Evolutionary conservation across 2,797 vertebrate species (phyloP).

Genomic region (Ctenopoma multispine): DNA sequence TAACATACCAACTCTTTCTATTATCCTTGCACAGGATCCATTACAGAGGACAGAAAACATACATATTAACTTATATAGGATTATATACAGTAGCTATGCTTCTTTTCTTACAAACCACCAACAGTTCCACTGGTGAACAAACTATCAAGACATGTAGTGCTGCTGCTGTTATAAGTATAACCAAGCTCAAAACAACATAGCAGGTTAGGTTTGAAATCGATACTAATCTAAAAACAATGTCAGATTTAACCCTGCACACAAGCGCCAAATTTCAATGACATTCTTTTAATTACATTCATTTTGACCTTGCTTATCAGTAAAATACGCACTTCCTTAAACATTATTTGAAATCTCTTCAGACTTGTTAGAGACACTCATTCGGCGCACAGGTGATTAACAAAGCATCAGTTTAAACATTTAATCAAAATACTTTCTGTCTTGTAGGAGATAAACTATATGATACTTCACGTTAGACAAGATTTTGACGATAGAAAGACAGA

Average conservation of each 20-base stretch:
- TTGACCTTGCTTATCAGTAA: neutral
- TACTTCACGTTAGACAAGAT: neutral
- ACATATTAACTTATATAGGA: no score
- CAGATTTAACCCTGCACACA: neutral
- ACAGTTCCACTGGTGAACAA: no score
- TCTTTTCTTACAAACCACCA: no score
- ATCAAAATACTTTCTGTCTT: neutral
- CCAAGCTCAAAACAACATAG: neutral
- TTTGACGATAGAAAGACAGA: neutral
- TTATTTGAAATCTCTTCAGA: no score
- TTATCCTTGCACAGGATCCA: neutral
- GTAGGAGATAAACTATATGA: neutral
- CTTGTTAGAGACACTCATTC: rapidly evolving
- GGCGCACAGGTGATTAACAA: neutral
- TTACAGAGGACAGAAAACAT: neutral
- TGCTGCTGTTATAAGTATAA: neutral
- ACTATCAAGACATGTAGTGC: no score
- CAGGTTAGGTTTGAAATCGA: neutral
- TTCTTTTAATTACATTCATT: neutral
- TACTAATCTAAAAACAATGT: neutral
- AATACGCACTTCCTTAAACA: neutral
- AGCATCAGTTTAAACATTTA: neutral
- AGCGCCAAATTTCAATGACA: neutral
- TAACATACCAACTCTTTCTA: neutral
- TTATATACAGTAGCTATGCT: no score